Evolutionary conservation across 2,888 invertebrate species (phyloP), one percentile per base, ranked within the genome.

Genomic region (Dendrolimus pini): DNA sequence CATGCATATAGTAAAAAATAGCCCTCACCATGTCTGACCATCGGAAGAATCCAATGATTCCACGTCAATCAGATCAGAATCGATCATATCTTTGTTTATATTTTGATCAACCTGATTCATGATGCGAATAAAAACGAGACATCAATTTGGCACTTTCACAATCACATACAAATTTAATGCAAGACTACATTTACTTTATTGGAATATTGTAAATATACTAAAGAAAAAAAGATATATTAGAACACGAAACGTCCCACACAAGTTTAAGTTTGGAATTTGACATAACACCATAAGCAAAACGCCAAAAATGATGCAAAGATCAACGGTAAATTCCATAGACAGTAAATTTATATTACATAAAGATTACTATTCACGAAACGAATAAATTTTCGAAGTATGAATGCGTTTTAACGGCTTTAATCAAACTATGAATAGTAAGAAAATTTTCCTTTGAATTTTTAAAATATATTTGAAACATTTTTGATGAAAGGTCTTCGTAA

Each of bases 1-100:
- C 52, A 55, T 53, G 6, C 58, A 53, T 59, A 52, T 53, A 47
- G 41, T 53, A 41, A 30, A 41, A 41, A 41, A 41, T 9, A 14
- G 59, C 63, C 77, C 91, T 85, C 74, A 93, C 93, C 93, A 93
- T 66, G 91, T 92, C 83, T 93, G 92, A 75, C 92, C 88, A 80
- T 92, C 89, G 62, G 84, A 83, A 79, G 90, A 91, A 81, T 91
- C 87, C 69, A 93, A 80, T 69, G 90, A 82, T 75, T 89, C 88
- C 77, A 93, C 84, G 85, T 93, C 91, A 72, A 93, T 92, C 70
- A 92, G 83, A 76, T 92, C 91, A 77, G 77, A 82, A 82, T 89
- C 89, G 78, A 82, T 78, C 89, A 90, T 89, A 89, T 88, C 89
- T 88, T 90, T 89, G 89, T 90, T 89, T 90, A 87, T 89, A 89